Base-by-base conservation (phyloP, 1,140 invertebrate genomes). In the Trachymyrmex septentrionalis region DNA sequence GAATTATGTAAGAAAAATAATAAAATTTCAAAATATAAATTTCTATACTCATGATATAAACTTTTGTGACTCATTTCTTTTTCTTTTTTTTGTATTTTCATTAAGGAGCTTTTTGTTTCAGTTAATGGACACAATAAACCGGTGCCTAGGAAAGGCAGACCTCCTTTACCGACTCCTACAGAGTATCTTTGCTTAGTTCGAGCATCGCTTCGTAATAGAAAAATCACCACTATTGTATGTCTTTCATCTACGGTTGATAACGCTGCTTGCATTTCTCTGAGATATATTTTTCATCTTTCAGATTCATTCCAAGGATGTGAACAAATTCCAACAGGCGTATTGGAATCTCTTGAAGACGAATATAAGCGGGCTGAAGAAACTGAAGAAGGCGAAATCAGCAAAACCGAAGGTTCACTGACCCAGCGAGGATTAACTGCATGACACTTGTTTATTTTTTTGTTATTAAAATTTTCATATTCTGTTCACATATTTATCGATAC, bases 241-340 rank as follows among this genome's bases (percentile, higher is more conserved):
- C 66, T 73, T 55, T 72, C 63, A 12, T 5, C 7, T 10, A 16
- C 3, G 5, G 0, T 27, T 81, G 21, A 3, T 44, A 44, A 19
- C 0, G n/a, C 4, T 55, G 16, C n/a, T 71, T 19, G 12, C 0
- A 16, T 1, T 1, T 21, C 0, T 61, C 77, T 55, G 0, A 9
- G 57, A 34, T n/a, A 50, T 76, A 10, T 24, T 66, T 87, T 86
- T 84, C 67, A 86, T 67, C 87, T 95, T 95, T 87, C 92, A 97
- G 97, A 96, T 97, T 75, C 96, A 97, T 93, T 96, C 97, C 87
- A 97, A 97, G 93, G 97, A 98, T 95, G 97, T 98, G 0, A 98
- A 97, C 93, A 97, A 97, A 95, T 98, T 98, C 95, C 98, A 98
- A 94, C 96, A 97, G 90, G 97, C 97, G 2, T 98, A 98, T 94